Conservation (phyloP, 2,113 vertebrate genomes). For the Gobio gobio region DNA sequence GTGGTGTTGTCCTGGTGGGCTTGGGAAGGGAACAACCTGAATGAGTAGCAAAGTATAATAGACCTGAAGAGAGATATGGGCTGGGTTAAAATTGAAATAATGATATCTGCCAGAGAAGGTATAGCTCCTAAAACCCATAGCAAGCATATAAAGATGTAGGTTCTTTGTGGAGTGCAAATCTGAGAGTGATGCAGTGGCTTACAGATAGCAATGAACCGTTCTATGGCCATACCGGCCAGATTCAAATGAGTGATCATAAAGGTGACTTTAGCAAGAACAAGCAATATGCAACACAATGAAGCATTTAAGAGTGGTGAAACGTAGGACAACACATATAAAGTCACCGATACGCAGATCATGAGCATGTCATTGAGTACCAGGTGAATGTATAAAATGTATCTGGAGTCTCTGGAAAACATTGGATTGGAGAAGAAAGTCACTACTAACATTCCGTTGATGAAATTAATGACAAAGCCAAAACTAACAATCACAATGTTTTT, state of each 20-base stretch:
- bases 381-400: constrained; percentile 56
- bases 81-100: constrained; percentile 31
- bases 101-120: constrained; percentile 46
- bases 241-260: constrained; percentile 64
- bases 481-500: constrained; percentile 43
- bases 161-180: constrained; percentile 59
- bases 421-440: constrained; percentile 35
- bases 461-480: constrained; percentile 37
- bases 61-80: constrained; percentile 38
- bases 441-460: constrained; percentile 50
- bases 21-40: neutral
- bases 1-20: constrained; percentile 12
- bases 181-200: constrained; percentile 62
- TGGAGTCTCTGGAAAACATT: constrained; percentile 45
- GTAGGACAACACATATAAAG: neutral
- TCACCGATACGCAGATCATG: constrained; percentile 25
- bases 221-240: constrained; percentile 67
- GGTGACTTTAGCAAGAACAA: neutral
- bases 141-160: constrained; percentile 54
- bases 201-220: constrained; percentile 67
- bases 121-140: constrained; percentile 53
- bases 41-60: neutral
- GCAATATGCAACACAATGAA: constrained; percentile 19
- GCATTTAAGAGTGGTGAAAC: constrained; percentile 9
- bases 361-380: constrained; percentile 53